Conservation (phyloP, 1,140 invertebrate genomes). For the Trichonephila clavata region DNA sequence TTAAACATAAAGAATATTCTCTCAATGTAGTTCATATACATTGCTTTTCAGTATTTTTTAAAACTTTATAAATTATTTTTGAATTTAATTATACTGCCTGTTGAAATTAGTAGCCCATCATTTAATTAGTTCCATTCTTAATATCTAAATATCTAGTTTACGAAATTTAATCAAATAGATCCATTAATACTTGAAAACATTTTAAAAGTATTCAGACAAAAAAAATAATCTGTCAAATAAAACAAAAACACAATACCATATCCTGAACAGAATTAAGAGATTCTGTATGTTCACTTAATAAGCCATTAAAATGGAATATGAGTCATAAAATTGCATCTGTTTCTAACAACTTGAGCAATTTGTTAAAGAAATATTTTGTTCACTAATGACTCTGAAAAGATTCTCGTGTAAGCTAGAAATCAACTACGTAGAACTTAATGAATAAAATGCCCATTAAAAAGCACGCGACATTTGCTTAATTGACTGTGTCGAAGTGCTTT, state of each 20-base stretch:
- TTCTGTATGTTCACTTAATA: conserved; percentile 38
- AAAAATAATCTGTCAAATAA: background rate
- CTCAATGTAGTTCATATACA: too few relatives aligned
- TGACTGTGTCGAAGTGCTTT: background rate
- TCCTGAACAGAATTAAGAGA: background rate
- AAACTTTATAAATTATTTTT: too few relatives aligned
- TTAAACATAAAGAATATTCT: too few relatives aligned
- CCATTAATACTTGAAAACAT: too few relatives aligned
- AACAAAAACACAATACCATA: background rate
- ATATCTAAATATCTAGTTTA: too few relatives aligned
- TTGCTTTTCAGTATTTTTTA: too few relatives aligned
- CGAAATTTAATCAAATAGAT: too few relatives aligned
- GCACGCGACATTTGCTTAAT: conserved; percentile 36
- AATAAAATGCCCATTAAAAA: conserved; percentile 51
- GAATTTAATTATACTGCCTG: too few relatives aligned
- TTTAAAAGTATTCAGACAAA: background rate
- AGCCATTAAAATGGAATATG: conserved; percentile 43
- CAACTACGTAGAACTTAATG: background rate
- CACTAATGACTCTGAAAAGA: background rate
- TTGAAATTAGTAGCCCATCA: too few relatives aligned
- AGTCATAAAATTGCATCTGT: conserved; percentile 36
- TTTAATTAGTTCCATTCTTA: too few relatives aligned
- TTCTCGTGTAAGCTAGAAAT: background rate
- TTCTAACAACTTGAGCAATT: conserved; percentile 13
- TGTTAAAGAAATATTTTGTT: conserved; percentile 7